phyloP scores from a whole-genome alignment of 2,888 invertebrate species.

The Coremacera marginata region DNA sequence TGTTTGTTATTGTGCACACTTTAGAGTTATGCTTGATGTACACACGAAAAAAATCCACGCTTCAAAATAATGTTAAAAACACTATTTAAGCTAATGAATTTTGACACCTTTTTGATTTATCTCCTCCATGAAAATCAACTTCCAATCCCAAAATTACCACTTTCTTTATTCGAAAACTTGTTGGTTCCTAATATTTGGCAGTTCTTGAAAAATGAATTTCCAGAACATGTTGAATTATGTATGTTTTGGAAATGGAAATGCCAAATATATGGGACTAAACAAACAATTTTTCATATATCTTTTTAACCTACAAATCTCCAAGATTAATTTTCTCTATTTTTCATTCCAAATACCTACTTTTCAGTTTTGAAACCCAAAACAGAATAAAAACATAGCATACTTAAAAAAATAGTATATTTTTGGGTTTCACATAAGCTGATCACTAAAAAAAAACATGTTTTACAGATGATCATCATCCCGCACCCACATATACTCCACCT shows the following conservation, averaged over 20 bases:
- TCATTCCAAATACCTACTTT: neutral
- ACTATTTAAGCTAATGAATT: neutral
- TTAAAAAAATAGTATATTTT: constrained; percentile 68
- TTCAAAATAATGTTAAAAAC: too few relatives aligned
- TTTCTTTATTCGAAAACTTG: neutral
- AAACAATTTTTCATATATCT: neutral
- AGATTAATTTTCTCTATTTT: neutral
- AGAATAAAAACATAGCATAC: constrained; percentile 43
- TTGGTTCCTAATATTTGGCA: neutral
- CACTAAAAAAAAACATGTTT: constrained; percentile 70
- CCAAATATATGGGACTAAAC: neutral
- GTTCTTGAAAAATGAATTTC: neutral
- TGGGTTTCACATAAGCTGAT: constrained; percentile 68
- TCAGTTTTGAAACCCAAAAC: constrained; percentile 40
- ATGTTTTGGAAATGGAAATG: neutral
- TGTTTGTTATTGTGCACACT: too few relatives aligned
- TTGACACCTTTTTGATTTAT: neutral
- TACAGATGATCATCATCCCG: constrained; percentile 97
- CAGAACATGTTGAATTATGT: neutral
- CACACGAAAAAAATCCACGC: too few relatives aligned
- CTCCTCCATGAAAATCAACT: neutral
- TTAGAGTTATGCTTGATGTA: too few relatives aligned
- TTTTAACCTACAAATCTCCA: neutral
- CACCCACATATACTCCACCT: constrained; percentile 98
- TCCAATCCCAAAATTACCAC: neutral